phyloP scores from a whole-genome alignment of 1,140 invertebrate genomes.

The Pararge aegeria region DNA sequence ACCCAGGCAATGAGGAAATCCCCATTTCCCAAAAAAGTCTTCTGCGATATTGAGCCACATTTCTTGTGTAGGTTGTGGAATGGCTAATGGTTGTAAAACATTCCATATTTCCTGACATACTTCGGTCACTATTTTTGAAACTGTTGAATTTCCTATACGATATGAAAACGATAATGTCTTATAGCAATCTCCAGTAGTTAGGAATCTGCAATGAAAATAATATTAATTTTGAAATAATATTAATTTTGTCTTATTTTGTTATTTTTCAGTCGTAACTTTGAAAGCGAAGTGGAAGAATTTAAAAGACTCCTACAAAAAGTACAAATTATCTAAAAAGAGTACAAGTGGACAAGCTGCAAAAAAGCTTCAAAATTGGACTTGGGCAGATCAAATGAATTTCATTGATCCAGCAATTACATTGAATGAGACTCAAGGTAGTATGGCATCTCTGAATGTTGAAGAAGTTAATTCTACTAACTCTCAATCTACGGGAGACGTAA shows the following conservation, averaged over 20 bases:
- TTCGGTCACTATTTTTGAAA: no score
- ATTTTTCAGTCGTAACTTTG: constrained; percentile 19
- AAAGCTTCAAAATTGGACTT: constrained; percentile 17
- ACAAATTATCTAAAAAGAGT: constrained; percentile 6
- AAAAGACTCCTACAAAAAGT: no score
- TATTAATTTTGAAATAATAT: background rate
- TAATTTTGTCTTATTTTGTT: constrained; percentile 13
- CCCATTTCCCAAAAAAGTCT: constrained; percentile 14
- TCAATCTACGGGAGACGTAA: constrained; percentile 13
- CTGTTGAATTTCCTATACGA: constrained; percentile 9
- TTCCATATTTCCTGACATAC: constrained; percentile 13
- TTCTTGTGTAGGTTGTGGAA: constrained; percentile 9
- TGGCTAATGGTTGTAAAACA: constrained; percentile 11
- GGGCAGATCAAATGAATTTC: constrained; percentile 13
- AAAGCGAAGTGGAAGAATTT: constrained; percentile 24
- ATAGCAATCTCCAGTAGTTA: constrained; percentile 11
- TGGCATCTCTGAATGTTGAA: constrained; percentile 8
- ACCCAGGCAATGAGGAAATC: constrained; percentile 16
- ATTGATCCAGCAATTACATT: constrained; percentile 10
- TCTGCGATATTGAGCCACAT: constrained; percentile 18
- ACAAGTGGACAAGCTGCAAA: constrained; percentile 8
- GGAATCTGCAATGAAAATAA: constrained; percentile 11
- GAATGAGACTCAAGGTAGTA: constrained; percentile 2
- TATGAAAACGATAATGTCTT: constrained; percentile 14
- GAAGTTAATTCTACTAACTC: constrained; percentile 8